A percentile compares a stretch with the other conserved stretches of the same genome.
Evolutionary conservation across 2,113 vertebrate genomes (phyloP).

Genomic region (Aphyosemion australe): DNA sequence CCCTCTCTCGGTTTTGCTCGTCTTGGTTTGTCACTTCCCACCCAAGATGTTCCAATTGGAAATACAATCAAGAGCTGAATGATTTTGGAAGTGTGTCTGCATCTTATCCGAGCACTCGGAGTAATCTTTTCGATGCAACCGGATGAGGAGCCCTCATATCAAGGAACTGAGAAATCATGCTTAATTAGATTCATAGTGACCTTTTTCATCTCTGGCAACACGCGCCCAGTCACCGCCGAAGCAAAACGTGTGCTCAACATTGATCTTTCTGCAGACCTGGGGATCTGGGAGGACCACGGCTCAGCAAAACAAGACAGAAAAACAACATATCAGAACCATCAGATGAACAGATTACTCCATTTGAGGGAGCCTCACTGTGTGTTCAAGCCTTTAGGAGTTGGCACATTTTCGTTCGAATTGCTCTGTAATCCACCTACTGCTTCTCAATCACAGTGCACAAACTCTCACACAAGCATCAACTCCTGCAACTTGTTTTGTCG

Average conservation of each 20-base stretch:
- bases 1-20: conserved; percentile 57
- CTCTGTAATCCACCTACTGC: conserved; percentile 60
- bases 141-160: conserved; percentile 55
- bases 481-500: conserved; percentile 34
- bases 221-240: conserved; percentile 55
- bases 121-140: conserved; percentile 57
- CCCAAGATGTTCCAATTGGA: conserved; percentile 58
- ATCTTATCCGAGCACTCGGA: conserved; percentile 58
- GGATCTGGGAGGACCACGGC: conserved; percentile 60
- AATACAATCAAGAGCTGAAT: conserved; percentile 51
- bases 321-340: conserved; percentile 72
- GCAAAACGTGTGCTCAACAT: conserved; percentile 73
- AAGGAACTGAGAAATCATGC: conserved; percentile 70
- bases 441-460: conserved; percentile 57
- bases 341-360: conserved; percentile 73
- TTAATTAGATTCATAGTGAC: conserved; percentile 77
- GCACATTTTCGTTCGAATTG: conserved; percentile 42
- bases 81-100: conserved; percentile 56
- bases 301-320: conserved; percentile 68
- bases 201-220: conserved; percentile 72
- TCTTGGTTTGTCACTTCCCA: conserved; percentile 64
- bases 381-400: conserved; percentile 53
- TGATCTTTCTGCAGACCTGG: conserved; percentile 69
- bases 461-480: conserved; percentile 38
- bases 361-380: conserved; percentile 47